These are phyloP conservation scores for Lanistes nyassanus DNA, from an alignment of 1,140 invertebrate species.

Conservation along the genomic window DNA sequence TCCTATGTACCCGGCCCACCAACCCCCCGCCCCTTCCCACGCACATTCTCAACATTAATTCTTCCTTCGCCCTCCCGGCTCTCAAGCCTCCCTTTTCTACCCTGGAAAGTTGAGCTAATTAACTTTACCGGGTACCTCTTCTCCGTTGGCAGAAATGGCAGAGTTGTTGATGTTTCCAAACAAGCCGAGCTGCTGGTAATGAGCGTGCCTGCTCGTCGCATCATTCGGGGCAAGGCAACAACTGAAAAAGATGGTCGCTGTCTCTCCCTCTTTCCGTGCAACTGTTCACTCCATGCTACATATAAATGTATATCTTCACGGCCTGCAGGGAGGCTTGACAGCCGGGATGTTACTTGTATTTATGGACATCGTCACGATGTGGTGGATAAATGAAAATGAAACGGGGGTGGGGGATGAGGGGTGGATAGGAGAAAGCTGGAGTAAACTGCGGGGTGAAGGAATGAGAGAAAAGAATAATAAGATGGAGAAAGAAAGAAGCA, in stretches of 20 bases:
- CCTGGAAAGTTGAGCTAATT: too few relatives aligned
- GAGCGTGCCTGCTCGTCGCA: neutral
- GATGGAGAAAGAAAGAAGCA: slow-evolving; percentile 9
- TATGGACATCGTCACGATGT: neutral
- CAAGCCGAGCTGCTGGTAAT: too few relatives aligned
- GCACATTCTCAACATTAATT: too few relatives aligned
- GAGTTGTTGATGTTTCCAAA: too few relatives aligned
- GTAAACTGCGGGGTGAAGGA: neutral
- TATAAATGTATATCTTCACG: neutral
- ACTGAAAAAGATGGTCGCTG: neutral
- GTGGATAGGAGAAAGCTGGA: neutral
- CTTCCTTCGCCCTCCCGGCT: too few relatives aligned
- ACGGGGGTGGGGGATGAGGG: neutral
- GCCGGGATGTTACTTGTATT: neutral
- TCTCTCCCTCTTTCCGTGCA: too few relatives aligned
- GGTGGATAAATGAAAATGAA: neutral
- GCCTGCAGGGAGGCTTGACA: neutral
- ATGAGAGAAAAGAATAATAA: neutral
- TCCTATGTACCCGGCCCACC: too few relatives aligned
- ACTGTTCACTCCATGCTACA: neutral
- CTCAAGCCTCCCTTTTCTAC: too few relatives aligned
- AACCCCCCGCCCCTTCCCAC: too few relatives aligned
- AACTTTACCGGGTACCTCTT: too few relatives aligned
- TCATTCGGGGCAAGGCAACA: neutral
- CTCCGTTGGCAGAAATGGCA: too few relatives aligned